These are phyloP conservation scores for Pangasius djambal DNA, from an alignment of 2,797 vertebrate species.

Conservation along the genomic window DNA sequence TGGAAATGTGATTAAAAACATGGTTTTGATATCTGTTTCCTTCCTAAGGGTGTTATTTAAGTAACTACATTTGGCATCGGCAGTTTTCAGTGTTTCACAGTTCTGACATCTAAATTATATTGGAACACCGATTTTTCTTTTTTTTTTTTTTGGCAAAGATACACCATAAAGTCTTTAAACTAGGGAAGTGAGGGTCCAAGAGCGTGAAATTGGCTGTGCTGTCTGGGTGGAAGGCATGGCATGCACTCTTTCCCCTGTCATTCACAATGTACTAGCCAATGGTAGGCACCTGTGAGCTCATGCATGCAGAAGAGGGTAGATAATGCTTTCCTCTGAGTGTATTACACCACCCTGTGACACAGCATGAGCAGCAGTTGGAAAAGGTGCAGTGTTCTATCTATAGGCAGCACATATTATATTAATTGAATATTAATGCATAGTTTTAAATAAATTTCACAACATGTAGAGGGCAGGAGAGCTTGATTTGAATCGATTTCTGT, in stretches of 20 bases:
- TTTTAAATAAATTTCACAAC: neutral
- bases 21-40: neutral
- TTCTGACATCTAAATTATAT: too few species aligned
- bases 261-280: neutral
- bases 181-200: neutral
- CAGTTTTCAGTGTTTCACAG: too few species aligned
- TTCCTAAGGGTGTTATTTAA: neutral
- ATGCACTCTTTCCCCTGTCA: neutral
- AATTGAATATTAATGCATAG: neutral
- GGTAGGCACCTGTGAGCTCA: neutral
- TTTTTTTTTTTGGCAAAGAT: too few species aligned
- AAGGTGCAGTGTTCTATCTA: neutral
- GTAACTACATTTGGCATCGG: neutral
- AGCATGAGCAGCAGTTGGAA: neutral
- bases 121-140: too few species aligned
- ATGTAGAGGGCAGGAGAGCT: neutral
- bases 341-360: neutral
- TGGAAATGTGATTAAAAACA: neutral
- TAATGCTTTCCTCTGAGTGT: neutral
- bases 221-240: neutral
- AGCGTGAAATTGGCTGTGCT: neutral
- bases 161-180: too few species aligned
- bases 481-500: neutral
- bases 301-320: neutral
- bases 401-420: neutral